A percentile compares a stretch with the other conserved stretches of the same genome.
These are phyloP conservation scores for Pyralis farinalis DNA, from an alignment of 2,888 invertebrate genomes.

Conservation along the genomic window DNA sequence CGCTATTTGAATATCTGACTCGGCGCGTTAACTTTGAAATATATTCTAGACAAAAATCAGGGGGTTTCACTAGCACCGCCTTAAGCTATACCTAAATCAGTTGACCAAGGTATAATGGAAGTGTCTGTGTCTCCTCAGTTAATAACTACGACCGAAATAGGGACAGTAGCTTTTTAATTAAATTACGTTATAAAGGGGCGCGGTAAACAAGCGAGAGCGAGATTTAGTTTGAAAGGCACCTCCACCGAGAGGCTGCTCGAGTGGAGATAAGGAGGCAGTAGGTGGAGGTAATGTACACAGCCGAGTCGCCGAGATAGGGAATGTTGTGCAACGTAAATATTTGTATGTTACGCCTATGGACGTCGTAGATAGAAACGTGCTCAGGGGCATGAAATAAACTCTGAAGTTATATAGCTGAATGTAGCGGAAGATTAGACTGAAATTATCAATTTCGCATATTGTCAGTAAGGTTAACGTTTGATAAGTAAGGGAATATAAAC, in stretches of 20 bases:
- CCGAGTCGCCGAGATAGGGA: slow-evolving; percentile 50
- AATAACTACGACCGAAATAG: slow-evolving; percentile 19
- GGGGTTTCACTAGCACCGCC: background rate
- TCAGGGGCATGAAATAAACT: slow-evolving; percentile 26
- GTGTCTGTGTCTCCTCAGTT: slow-evolving; percentile 14
- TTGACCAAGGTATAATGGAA: slow-evolving; percentile 5
- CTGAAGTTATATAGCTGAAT: background rate
- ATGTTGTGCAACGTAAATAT: slow-evolving; percentile 61
- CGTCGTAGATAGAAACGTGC: slow-evolving; percentile 19
- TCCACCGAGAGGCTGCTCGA: slow-evolving; percentile 38
- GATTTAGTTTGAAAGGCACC: slow-evolving; percentile 48
- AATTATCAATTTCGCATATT: no score
- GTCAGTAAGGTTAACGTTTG: no score
- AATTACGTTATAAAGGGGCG: slow-evolving; percentile 50
- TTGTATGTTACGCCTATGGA: slow-evolving; percentile 32
- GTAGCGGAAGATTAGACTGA: background rate
- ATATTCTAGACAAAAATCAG: no score
- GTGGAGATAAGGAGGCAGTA: slow-evolving; percentile 57
- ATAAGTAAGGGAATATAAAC: no score
- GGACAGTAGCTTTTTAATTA: slow-evolving; percentile 52
- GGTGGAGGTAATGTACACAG: slow-evolving; percentile 56
- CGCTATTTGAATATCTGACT: no score
- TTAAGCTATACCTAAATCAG: background rate
- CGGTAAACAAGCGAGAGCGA: slow-evolving; percentile 49
- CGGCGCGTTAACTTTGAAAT: no score